Evolutionary conservation across 2,797 vertebrate species (phyloP), one percentile per base, ranked within the genome.

Genomic region (Myiotriccus ornatus): DNA sequence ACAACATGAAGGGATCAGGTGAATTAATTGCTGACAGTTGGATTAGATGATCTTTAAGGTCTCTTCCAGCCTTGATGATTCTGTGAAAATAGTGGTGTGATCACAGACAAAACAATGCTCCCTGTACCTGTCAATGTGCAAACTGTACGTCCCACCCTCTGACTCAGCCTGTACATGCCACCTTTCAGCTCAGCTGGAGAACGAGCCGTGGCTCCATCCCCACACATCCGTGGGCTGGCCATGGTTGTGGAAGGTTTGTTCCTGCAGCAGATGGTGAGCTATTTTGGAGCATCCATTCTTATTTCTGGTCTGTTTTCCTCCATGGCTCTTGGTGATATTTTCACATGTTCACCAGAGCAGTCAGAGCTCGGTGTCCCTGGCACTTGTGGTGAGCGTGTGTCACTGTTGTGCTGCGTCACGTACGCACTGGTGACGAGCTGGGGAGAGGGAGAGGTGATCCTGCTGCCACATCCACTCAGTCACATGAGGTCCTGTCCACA

Each of bases 111-210:
- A 49, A 1, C 43, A 3, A 1, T 1, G 32, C 41, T n/a, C 44
- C 7, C 2, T 17, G 81, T 8, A 0, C 24, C 49, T 1, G 0
- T 5, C 3, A 0, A 0, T 1, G 14, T 3, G 35, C 32, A 4
- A 21, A 35, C 25, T 55, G 34, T 0, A 1, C 39, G 9, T 32
- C 4, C 24, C 1, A 2, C 32, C 32, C 43, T 17, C 12, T 32
- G 2, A 1, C 30, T 6, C 49, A 0, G 6, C 28, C 63, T 22
- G 22, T 8, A 19, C n/a, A 0, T 0, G 3, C 28, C 13, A 2
- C 32, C 49, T 12, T 11, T 9, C 10, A 0, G 0, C 50, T 32
- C 47, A 7, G 32, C 30, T 10, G 20, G 12, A 20, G 32, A 7
- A 10, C 1, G 46, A 87, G 53, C 2, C 9, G n/a, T 56, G n/a